Conservation (phyloP, 2,797 vertebrate genomes). For the Aeoliscus strigatus region DNA sequence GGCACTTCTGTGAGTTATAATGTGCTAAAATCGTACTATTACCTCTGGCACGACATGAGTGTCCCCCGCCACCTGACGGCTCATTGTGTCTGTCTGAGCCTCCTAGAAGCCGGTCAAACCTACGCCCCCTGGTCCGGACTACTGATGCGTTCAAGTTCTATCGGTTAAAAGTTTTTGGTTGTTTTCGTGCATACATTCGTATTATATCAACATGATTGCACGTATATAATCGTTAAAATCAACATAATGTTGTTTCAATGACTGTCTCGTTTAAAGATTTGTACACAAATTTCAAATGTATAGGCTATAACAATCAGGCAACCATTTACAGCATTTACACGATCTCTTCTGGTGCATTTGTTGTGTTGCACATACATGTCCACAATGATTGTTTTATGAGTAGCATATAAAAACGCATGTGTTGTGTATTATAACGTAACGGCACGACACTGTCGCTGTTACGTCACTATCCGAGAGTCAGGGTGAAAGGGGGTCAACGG, state of each 20-base stretch:
- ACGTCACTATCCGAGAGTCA: neutral
- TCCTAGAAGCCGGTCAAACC: constrained; percentile 75
- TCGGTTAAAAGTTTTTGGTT: fast-evolving
- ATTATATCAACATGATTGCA: too few relatives aligned
- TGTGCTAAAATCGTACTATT: constrained; percentile 45
- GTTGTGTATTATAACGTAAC: neutral
- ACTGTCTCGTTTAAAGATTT: neutral
- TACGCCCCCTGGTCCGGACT: constrained; percentile 72
- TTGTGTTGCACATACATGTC: neutral
- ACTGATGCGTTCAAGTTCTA: constrained; percentile 27
- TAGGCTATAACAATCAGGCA: neutral
- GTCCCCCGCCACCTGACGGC: constrained; percentile 60
- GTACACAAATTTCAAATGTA: neutral
- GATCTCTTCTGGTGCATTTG: neutral
- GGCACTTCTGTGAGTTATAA: constrained; percentile 18
- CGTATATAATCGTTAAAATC: neutral
- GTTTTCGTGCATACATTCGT: neutral
- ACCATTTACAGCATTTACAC: fast-evolving
- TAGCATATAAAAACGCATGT: neutral
- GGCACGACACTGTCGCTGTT: fast-evolving
- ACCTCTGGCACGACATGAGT: constrained; percentile 52
- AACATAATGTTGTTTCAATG: fast-evolving
- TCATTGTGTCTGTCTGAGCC: constrained; percentile 81
- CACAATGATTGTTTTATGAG: neutral
- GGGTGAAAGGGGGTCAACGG: neutral